Base-by-base conservation (phyloP, 2,113 vertebrate species). In the Casuarius casuarius region DNA sequence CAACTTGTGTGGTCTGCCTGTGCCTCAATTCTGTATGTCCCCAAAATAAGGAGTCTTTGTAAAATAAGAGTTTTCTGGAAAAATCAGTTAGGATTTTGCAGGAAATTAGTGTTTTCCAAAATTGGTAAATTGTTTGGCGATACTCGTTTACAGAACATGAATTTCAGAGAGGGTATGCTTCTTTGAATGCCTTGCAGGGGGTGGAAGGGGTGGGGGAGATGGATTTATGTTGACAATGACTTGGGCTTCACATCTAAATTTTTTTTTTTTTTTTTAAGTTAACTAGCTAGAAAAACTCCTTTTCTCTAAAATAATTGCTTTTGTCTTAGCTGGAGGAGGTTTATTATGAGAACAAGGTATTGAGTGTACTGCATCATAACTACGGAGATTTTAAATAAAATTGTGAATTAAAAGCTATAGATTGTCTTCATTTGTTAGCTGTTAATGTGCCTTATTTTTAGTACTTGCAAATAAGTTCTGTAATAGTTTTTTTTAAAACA, bases 401-500 rank as follows among this genome's bases (percentile, higher is more conserved):
- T 29, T 61, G 61, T 61, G 33, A 5, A 9, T 66, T 85, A 4
- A 10, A 87, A 6, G 0, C 38, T 62, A 7, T 3, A 46, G 19
- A 74, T 88, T 66, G 6, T 70, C 18, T 31, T 75, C 0, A 29
- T 91, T 61, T 63, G 10, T 90, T 70, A 76, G 10, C 6, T 86
- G 15, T 59, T 79, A 58, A 54, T 52, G 23, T 17, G 18, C 17
- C 15, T 68, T 72, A 22, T 44, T 91, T 87, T 26, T 61, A 87
- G 58, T 72, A 44, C 7, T 79, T 4, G 0, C 8, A 62, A 61
- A 72, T 87, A 17, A 79, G 51, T 73, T 81, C 13, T 65, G 22
- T 71, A 56, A n/a, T 52, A 14, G 0, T 0, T 7, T 56, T 78
- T 87, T 56, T 52, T 0, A 44, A 90, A 44, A 90, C 28, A 63